phyloP scores from a whole-genome alignment of 2,888 invertebrate genomes.

The Nemotelus nigrinus region DNA sequence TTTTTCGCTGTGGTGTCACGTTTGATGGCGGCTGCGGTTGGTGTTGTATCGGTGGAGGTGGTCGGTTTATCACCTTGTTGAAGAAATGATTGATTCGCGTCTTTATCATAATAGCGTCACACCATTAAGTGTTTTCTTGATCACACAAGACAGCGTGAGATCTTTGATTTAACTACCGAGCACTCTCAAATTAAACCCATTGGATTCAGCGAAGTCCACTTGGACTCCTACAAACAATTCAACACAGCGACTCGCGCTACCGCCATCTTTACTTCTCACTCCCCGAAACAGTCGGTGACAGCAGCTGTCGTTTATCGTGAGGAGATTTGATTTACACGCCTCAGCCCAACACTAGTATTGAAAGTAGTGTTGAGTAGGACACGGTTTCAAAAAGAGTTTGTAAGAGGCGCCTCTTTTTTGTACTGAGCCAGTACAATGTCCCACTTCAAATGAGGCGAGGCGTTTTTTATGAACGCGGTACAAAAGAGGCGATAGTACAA shows the following conservation, averaged over 20 bases:
- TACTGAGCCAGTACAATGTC: no score
- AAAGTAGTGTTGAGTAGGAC: no score
- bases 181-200: slow-evolving; percentile 13
- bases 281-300: slow-evolving; percentile 8
- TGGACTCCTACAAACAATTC: neutral
- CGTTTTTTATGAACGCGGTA: no score
- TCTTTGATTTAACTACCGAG: neutral
- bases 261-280: slow-evolving; percentile 39
- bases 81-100: slow-evolving; percentile 34
- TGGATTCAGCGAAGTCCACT: neutral
- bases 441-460: no score
- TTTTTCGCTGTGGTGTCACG: neutral
- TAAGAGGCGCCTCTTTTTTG: no score
- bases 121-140: slow-evolving; percentile 1
- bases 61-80: slow-evolving; percentile 1
- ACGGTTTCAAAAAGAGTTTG: no score
- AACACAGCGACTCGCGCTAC: slow-evolving; percentile 11
- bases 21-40: neutral
- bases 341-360: no score
- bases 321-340: no score
- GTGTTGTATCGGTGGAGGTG: neutral
- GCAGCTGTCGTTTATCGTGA: neutral
- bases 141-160: neutral
- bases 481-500: no score
- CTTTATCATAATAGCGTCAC: slow-evolving; percentile 27